Conservation (phyloP, 2,797 vertebrate genomes). For the Pempheris klunzingeri region DNA sequence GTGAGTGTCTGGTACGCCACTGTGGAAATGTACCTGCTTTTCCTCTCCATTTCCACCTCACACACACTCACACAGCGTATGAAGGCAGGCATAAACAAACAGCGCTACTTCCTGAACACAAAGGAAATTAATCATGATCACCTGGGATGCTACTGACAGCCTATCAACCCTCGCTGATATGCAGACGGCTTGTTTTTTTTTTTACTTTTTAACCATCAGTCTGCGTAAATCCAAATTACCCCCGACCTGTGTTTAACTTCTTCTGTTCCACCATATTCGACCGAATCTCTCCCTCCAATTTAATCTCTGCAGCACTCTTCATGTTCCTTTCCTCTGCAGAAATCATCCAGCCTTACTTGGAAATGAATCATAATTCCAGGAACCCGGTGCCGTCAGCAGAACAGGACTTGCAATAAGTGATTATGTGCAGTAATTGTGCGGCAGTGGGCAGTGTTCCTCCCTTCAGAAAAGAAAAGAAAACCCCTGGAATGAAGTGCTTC, state of each 20-base stretch:
- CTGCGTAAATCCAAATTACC: neutral
- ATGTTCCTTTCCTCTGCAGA: slow-evolving; percentile 21
- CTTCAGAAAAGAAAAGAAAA: neutral
- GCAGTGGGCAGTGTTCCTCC: neutral
- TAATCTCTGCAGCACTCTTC: too few species aligned
- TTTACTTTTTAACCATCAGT: neutral
- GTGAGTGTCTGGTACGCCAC: neutral
- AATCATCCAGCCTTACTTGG: slow-evolving; percentile 27
- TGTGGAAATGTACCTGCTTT: slow-evolving; percentile 57
- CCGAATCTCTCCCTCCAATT: neutral
- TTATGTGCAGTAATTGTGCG: slow-evolving; percentile 2
- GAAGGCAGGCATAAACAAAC: slow-evolving; percentile 26
- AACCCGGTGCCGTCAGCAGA: slow-evolving; percentile 7
- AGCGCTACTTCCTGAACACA: slow-evolving; percentile 9
- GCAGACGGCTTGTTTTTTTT: neutral
- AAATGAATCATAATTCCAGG: slow-evolving; percentile 48
- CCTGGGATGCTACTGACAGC: neutral
- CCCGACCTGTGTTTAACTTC: neutral
- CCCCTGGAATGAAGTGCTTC: neutral
- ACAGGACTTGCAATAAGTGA: neutral
- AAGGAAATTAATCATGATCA: slow-evolving; percentile 30
- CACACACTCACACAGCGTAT: slow-evolving; percentile 11
- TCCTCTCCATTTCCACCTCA: neutral
- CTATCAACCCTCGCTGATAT: neutral
- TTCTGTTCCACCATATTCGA: neutral